Conservation (phyloP, 2,113 vertebrate species). For the Aramus guarauna region DNA sequence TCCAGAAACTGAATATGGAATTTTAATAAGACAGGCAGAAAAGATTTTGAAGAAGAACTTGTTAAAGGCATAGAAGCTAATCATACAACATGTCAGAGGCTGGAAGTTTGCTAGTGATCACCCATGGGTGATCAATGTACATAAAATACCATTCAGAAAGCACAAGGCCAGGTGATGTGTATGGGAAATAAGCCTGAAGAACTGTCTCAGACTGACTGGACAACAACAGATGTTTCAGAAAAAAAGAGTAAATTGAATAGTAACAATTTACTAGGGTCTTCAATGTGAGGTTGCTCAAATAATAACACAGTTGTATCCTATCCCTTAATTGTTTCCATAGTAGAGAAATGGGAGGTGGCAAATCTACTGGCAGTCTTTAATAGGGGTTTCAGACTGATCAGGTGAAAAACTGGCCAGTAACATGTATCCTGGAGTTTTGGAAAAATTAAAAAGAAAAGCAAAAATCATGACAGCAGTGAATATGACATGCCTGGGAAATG, state of each 20-base stretch:
- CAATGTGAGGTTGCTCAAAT: neutral
- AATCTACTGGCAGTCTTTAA: neutral
- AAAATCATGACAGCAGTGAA: neutral
- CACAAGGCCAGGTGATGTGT: neutral
- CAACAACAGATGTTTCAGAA: neutral
- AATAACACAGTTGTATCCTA: neutral
- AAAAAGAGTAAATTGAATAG: neutral
- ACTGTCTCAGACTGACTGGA: neutral
- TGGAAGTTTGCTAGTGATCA: neutral
- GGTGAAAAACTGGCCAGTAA: neutral
- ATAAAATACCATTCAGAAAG: neutral
- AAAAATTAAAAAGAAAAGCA: neutral
- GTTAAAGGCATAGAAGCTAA: neutral
- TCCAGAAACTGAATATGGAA: neutral
- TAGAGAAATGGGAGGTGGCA: neutral
- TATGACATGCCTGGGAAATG: neutral
- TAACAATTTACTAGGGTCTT: neutral
- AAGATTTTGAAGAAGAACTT: neutral
- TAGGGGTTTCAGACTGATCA: neutral
- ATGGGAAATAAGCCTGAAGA: neutral
- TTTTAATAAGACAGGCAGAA: neutral
- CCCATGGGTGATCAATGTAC: neutral
- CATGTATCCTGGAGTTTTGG: neutral
- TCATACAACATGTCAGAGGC: neutral
- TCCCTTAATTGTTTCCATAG: neutral